Percentiles rank a stretch among this genome's conserved stretches.
Conservation (phyloP, 1,140 invertebrate species). For the Bilobella aurantiaca region DNA sequence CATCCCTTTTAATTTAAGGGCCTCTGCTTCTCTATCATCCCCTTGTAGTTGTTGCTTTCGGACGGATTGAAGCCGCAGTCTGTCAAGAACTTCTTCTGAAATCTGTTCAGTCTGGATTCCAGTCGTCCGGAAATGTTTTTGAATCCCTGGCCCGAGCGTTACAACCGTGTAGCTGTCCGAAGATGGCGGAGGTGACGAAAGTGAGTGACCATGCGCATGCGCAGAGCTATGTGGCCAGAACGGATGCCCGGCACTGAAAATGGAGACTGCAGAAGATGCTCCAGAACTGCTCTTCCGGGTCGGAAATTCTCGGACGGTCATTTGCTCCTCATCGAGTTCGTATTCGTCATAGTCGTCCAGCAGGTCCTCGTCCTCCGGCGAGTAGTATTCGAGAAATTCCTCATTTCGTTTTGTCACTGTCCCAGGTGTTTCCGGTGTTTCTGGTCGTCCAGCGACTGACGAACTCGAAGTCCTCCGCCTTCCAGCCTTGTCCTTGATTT, state of each 20-base stretch:
- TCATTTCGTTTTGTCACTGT: neutral
- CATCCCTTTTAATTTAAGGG: conserved; percentile 40
- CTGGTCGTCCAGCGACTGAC: neutral
- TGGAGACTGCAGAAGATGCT: conserved; percentile 26
- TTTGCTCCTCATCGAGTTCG: conserved; percentile 26
- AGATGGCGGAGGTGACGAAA: neutral
- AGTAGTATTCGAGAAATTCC: conserved; percentile 1
- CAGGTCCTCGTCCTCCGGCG: conserved; percentile 8
- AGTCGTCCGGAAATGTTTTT: conserved; percentile 12
- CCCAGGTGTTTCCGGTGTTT: neutral
- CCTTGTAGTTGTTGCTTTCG: conserved; percentile 42
- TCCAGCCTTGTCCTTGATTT: conserved; percentile 37
- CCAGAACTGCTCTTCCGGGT: conserved; percentile 21
- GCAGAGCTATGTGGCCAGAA: conserved; percentile 19
- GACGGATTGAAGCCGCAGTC: conserved; percentile 20
- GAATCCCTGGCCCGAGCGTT: neutral
- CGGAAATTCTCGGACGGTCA: conserved; percentile 23
- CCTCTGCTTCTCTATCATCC: neutral
- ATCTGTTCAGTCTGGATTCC: conserved; percentile 34
- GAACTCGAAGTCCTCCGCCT: neutral
- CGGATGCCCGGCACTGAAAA: conserved; percentile 20
- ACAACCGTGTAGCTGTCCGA: neutral
- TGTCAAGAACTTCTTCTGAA: conserved; percentile 26
- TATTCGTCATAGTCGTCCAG: conserved; percentile 31
- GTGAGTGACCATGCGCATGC: neutral